Percentiles rank a stretch among this genome's conserved stretches.
These are phyloP conservation scores for Labeo catla DNA, from an alignment of 2,113 vertebrate species.

Conservation along the genomic window DNA sequence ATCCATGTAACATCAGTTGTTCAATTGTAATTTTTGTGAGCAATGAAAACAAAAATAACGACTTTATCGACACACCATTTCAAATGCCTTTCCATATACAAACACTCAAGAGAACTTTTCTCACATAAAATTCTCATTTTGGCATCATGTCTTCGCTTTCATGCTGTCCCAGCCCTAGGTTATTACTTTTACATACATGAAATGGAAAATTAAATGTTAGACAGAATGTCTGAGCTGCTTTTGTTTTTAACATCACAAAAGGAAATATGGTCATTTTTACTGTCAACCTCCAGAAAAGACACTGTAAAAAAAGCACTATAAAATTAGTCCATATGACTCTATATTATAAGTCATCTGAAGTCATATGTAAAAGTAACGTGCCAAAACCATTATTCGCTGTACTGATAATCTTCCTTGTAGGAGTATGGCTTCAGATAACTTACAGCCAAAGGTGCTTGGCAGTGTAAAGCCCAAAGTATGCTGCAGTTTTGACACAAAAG, in stretches of 20 bases:
- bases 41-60: no score
- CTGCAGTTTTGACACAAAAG: background rate
- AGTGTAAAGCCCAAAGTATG: background rate
- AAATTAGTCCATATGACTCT: no score
- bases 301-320: no score
- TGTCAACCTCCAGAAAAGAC: no score
- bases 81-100: no score
- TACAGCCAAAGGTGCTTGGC: background rate
- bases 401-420: background rate
- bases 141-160: background rate
- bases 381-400: background rate
- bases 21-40: no score
- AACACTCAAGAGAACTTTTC: background rate
- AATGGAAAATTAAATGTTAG: background rate
- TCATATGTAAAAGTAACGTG: background rate
- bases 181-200: background rate
- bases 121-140: background rate
- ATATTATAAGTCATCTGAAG: background rate
- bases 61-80: no score
- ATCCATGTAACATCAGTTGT: no score
- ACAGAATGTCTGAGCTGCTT: background rate
- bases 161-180: background rate
- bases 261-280: no score
- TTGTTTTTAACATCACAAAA: no score
- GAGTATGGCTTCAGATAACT: background rate